Conservation (phyloP, 2,888 invertebrate species). For the Pristionchus arcanus region DNA sequence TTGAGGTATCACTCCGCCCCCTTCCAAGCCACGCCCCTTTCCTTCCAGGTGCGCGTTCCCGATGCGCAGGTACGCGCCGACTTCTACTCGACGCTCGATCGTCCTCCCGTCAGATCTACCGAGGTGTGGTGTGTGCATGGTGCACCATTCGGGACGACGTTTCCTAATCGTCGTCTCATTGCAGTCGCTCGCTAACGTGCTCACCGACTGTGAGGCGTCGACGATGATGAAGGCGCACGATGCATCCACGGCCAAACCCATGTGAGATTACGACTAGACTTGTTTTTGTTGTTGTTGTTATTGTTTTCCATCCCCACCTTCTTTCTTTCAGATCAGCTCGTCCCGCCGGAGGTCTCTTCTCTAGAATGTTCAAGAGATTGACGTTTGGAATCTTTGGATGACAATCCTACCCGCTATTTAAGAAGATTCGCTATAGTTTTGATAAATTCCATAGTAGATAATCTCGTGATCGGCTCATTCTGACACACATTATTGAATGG, state of each 20-base stretch:
- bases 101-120: conserved; percentile 10
- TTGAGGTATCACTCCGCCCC: conserved; percentile 1
- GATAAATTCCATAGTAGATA: conserved; percentile 34
- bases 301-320: background rate
- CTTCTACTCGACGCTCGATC: conserved; percentile 30
- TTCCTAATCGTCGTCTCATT: conserved; percentile 4
- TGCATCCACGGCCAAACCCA: background rate
- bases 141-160: background rate
- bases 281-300: background rate
- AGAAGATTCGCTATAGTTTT: conserved; percentile 12
- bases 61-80: conserved; percentile 14
- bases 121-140: conserved; percentile 14
- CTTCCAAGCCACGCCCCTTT: background rate
- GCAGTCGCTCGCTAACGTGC: conserved; percentile 28
- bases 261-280: background rate
- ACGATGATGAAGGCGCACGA: conserved; percentile 6
- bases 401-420: background rate
- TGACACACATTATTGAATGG: too few relatives aligned
- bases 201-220: background rate
- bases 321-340: background rate
- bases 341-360: conserved; percentile 10
- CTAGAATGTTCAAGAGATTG: conserved; percentile 8
- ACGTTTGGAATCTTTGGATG: background rate
- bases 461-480: background rate
- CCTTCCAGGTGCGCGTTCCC: conserved; percentile 14